These are phyloP conservation scores for Hucho hucho DNA, from an alignment of 2,113 vertebrate genomes.

Conservation along the genomic window DNA sequence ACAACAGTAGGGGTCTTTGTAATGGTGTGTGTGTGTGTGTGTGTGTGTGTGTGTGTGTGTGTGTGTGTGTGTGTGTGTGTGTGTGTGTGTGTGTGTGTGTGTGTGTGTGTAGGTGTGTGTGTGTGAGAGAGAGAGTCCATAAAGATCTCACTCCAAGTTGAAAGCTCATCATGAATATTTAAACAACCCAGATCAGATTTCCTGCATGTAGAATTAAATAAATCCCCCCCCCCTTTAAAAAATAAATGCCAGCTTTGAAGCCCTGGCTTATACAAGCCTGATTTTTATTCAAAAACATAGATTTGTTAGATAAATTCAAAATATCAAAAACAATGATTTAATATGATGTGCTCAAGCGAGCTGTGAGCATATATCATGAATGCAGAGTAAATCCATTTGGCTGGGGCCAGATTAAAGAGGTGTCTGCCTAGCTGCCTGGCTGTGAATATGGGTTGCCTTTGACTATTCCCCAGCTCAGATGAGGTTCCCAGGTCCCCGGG, in stretches of 20 bases:
- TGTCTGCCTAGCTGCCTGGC: slow-evolving; percentile 20
- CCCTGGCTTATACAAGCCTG: slow-evolving; percentile 26
- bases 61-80: background rate
- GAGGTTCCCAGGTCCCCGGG: slow-evolving; percentile 39
- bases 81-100: slow-evolving; percentile 6
- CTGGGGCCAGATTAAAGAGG: slow-evolving; percentile 29
- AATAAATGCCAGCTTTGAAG: slow-evolving; percentile 57
- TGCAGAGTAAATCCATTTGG: slow-evolving; percentile 37
- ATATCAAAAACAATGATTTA: slow-evolving; percentile 37
- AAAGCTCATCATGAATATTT: slow-evolving; percentile 65
- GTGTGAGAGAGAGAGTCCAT: slow-evolving; percentile 30
- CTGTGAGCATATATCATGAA: slow-evolving; percentile 36
- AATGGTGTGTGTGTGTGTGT: too few relatives aligned
- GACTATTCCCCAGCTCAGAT: slow-evolving; percentile 17
- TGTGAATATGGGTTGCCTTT: slow-evolving; percentile 13
- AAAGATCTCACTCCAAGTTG: slow-evolving; percentile 28
- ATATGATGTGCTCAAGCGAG: slow-evolving; percentile 16
- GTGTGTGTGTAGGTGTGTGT: background rate
- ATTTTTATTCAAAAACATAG: slow-evolving; percentile 42
- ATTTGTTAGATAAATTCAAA: slow-evolving; percentile 39
- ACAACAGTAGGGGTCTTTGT: background rate
- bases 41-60: slow-evolving; percentile 3
- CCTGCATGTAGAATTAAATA: slow-evolving; percentile 40
- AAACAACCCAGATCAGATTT: slow-evolving; percentile 37
- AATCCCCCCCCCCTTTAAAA: background rate